Conservation (phyloP, 2,113 vertebrate species). For the Centropus bengalensis region DNA sequence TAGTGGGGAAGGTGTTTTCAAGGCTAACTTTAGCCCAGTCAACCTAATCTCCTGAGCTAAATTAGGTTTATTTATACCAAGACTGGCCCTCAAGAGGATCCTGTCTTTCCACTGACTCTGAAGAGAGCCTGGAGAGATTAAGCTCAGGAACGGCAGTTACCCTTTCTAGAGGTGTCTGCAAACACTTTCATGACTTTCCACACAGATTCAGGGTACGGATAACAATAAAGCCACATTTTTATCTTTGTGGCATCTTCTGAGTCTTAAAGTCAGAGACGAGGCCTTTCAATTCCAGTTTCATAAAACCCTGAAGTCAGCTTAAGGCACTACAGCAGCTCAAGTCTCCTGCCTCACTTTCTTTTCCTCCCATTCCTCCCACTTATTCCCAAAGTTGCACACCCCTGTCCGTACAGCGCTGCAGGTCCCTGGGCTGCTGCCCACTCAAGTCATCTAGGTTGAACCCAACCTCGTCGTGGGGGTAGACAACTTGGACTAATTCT, state of each 20-base stretch:
- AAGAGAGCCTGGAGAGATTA: not conserved
- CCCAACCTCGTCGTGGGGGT: fast-evolving
- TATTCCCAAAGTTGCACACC: fast-evolving
- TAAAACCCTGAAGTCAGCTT: not conserved
- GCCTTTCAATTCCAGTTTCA: no score
- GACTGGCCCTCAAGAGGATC: not conserved
- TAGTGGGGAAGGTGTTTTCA: not conserved
- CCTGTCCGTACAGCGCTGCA: fast-evolving
- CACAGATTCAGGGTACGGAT: not conserved
- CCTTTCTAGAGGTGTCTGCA: not conserved
- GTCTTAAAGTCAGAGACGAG: fast-evolving
- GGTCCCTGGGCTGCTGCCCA: not conserved
- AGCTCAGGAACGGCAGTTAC: not conserved
- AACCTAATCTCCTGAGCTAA: not conserved
- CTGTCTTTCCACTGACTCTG: not conserved
- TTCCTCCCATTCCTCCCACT: not conserved
- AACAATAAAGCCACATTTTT: not conserved
- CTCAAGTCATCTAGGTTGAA: not conserved
- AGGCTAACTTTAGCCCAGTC: not conserved
- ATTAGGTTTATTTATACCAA: not conserved
- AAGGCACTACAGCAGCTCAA: not conserved
- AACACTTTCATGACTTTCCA: not conserved
- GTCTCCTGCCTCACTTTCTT: not conserved
- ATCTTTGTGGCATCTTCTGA: not conserved
- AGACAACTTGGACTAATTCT: not conserved